Evolutionary conservation across 2,113 vertebrate genomes (phyloP).

Genomic region (Calyptommatus sinebrachiatus): DNA sequence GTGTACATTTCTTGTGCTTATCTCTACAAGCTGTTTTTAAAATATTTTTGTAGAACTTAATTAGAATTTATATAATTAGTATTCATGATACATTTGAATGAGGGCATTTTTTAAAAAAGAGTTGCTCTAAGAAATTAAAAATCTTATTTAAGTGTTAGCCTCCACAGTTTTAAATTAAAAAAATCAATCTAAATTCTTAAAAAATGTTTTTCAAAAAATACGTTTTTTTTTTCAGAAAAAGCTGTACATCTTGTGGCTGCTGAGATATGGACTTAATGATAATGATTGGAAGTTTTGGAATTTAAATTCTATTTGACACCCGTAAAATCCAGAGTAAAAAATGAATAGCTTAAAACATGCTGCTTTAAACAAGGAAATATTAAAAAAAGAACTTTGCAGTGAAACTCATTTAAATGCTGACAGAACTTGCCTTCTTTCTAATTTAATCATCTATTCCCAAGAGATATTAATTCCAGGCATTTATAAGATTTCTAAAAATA

Average conservation of each 20-base stretch:
- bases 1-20: no score
- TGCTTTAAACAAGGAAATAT: slow-evolving; percentile 3
- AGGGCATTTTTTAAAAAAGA: no score
- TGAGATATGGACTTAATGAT: neutral
- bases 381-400: slow-evolving; percentile 26
- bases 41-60: no score
- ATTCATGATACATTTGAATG: no score
- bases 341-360: neutral
- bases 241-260: neutral
- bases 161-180: no score
- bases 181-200: no score
- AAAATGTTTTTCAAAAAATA: no score
- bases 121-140: no score
- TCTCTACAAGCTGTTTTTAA: no score
- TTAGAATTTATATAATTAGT: no score
- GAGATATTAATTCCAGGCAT: slow-evolving; percentile 85
- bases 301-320: fast-evolving
- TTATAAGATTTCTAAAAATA: slow-evolving; percentile 80
- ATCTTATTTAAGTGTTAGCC: no score
- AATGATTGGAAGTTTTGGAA: neutral
- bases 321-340: fast-evolving
- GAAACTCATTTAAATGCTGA: slow-evolving; percentile 73
- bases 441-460: slow-evolving; percentile 79
- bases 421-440: slow-evolving; percentile 71
- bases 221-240: neutral